A percentile compares a stretch with the other conserved stretches of the same genome.
phyloP scores from a whole-genome alignment of 2,888 invertebrate species.

The Megamerina dolium region DNA sequence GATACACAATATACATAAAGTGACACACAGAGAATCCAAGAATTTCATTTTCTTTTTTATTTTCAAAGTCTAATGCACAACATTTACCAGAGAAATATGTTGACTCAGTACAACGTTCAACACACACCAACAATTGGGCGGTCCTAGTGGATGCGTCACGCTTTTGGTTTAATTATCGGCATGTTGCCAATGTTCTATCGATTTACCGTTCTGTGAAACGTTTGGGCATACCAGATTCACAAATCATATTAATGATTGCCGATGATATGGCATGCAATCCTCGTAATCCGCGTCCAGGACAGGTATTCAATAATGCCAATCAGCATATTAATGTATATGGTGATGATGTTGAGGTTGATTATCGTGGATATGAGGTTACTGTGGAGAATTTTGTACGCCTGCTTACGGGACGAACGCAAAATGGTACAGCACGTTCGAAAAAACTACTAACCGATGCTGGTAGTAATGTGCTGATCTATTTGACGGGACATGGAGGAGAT shows the following conservation, averaged over 20 bases:
- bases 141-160: conserved; percentile 96
- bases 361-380: conserved; percentile 90
- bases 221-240: conserved; percentile 96
- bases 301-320: conserved; percentile 96
- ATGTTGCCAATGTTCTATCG: conserved; percentile 97
- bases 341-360: conserved; percentile 98
- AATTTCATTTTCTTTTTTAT: neutral
- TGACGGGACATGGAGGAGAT: conserved; percentile 96
- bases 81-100: conserved; percentile 41
- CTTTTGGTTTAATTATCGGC: conserved; percentile 99
- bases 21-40: too few species aligned
- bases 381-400: conserved; percentile 98
- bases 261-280: conserved; percentile 99
- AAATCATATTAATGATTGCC: conserved; percentile 98
- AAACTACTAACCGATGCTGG: conserved; percentile 92
- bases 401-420: conserved; percentile 85
- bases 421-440: conserved; percentile 91
- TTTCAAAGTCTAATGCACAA: conserved; percentile 5
- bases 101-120: conserved; percentile 39
- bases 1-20: too few species aligned
- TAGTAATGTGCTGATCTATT: conserved; percentile 92
- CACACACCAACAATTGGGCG: conserved; percentile 98
- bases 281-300: conserved; percentile 93
- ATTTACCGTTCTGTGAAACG: conserved; percentile 97
- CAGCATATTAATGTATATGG: conserved; percentile 99